Conservation (phyloP, 1,140 invertebrate species). For the Portunus trituberculatus region DNA sequence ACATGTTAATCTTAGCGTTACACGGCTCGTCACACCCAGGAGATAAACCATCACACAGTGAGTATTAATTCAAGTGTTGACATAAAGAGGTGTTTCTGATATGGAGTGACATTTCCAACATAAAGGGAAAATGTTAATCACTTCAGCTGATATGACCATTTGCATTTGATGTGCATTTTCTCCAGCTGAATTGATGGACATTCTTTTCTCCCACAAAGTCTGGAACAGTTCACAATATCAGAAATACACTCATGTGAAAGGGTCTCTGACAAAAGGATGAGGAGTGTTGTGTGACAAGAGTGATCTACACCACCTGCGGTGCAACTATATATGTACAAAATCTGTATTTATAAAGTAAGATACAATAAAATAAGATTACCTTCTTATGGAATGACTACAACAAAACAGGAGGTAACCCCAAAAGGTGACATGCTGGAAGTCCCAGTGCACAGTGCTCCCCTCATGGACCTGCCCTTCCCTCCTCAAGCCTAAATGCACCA, state of each 20-base stretch:
- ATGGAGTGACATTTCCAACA: too few relatives aligned
- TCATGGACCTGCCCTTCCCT: not conserved
- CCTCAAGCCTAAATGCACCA: not conserved
- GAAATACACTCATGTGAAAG: too few relatives aligned
- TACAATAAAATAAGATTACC: not conserved
- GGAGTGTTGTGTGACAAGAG: not conserved
- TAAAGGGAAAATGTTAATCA: too few relatives aligned
- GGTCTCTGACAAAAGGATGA: not conserved
- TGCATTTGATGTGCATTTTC: too few relatives aligned
- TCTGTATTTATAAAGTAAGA: not conserved
- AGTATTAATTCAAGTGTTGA: too few relatives aligned
- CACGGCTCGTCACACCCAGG: too few relatives aligned
- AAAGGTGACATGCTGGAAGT: not conserved
- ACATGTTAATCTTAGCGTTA: not conserved
- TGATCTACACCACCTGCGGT: not conserved
- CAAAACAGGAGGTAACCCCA: not conserved
- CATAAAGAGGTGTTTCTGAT: too few relatives aligned
- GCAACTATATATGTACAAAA: slow-evolving; percentile 5
- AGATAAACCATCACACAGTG: too few relatives aligned
- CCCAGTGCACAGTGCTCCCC: not conserved
- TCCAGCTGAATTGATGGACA: too few relatives aligned
- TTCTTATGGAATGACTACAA: not conserved
- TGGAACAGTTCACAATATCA: too few relatives aligned
- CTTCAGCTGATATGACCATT: too few relatives aligned
- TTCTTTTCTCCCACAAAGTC: too few relatives aligned